Evolutionary conservation across 2,797 vertebrate species (phyloP), one percentile per base, ranked within the genome.

Genomic region (Bufotes viridis): DNA sequence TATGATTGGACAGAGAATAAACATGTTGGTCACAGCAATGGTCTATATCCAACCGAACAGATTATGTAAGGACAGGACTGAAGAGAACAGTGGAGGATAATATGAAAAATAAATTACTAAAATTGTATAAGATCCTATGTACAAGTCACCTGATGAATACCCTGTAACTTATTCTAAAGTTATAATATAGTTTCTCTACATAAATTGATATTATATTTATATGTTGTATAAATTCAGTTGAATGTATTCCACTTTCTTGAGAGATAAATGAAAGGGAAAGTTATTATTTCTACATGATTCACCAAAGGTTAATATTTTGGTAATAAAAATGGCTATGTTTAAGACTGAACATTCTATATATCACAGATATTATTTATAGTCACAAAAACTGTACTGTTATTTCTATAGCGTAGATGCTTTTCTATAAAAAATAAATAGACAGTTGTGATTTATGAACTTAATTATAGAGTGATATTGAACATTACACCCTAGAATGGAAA

Each of bases 371-470:
- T 69, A 70, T 82, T 89, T 86, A 81, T 82, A 67, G 78, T 51
- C 69, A 70, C 87, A 82, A 81, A 84, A 74, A 86, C 63, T 74
- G 72, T 87, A 83, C 80, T 89, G 69, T 87, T 86, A 89, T 86
- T 83, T 74, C 80, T 86, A 89, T 55, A 67, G 84, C 82, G 79
- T 89, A 87, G 63, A 89, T 86, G 79, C 70, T 87, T 82, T 89
- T 89, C 85, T 86, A 87, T 89, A 87, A 89, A 81, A 87, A 82
- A 82, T 83, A 87, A 89, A 89, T 86, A 84, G 88, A 83, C 84
- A 89, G 88, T 87, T 83, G 88, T 89, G 88, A 89, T 89, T 89
- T 89, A 89, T 89, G 88, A 89, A 87, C 80, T 89, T 89, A 89
- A 89, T 89, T 89, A 89, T 89, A 89, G 80, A 70, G 81, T 89